A percentile compares a stretch with the other conserved stretches of the same genome.
Evolutionary conservation across 2,113 vertebrate species (phyloP).

Genomic region (Odobenus rosmarus): DNA sequence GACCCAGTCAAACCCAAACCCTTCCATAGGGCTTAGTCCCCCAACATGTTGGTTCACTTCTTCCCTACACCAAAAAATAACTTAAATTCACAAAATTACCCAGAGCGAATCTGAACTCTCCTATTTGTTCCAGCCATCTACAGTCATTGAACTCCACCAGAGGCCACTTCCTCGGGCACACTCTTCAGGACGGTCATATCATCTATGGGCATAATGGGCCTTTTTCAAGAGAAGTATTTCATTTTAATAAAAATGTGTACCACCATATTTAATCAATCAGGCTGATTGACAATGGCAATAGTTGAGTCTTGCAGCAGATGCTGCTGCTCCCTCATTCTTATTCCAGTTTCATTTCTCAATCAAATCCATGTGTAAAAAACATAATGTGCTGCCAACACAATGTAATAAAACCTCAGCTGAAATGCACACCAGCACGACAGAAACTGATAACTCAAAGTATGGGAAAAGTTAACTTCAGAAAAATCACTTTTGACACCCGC

Average conservation of each 20-base stretch:
- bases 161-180: slow-evolving; percentile 67
- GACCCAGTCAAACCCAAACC: not conserved
- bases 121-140: slow-evolving; percentile 70
- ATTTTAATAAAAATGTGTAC: slow-evolving; percentile 86
- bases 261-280: slow-evolving; percentile 90
- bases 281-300: slow-evolving; percentile 87
- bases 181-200: slow-evolving; percentile 75
- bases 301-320: slow-evolving; percentile 84
- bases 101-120: slow-evolving; percentile 70
- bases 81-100: slow-evolving; percentile 66
- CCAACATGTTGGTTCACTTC: slow-evolving; percentile 37
- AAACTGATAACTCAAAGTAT: slow-evolving; percentile 85
- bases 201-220: slow-evolving; percentile 77
- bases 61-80: not conserved
- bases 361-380: slow-evolving; percentile 89
- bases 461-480: slow-evolving; percentile 86
- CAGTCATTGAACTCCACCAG: slow-evolving; percentile 67
- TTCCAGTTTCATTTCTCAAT: slow-evolving; percentile 90
- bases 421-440: slow-evolving; percentile 85
- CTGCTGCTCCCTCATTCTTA: slow-evolving; percentile 87
- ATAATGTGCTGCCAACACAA: slow-evolving; percentile 86
- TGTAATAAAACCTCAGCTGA: slow-evolving; percentile 88
- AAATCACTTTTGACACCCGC: slow-evolving; percentile 86
- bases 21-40: not conserved
- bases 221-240: slow-evolving; percentile 85